Percentiles rank a stretch among this genome's conserved stretches.
Evolutionary conservation across 2,113 vertebrate species (phyloP).

Genomic region (Microcebus ravelobensis): DNA sequence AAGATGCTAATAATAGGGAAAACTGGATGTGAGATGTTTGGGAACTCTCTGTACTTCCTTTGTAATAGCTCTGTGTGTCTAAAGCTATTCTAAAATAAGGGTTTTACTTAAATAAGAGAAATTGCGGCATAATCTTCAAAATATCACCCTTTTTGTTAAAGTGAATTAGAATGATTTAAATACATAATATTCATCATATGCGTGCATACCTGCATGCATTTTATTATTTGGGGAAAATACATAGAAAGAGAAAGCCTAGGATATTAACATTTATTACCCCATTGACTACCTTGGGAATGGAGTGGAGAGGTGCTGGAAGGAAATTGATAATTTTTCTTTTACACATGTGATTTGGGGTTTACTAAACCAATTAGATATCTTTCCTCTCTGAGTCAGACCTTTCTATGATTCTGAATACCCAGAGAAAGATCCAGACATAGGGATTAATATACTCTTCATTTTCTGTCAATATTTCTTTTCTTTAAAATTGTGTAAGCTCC

Average conservation of each 20-base stretch:
- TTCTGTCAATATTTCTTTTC: not conserved
- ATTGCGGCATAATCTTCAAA: not conserved
- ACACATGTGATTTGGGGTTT: not conserved
- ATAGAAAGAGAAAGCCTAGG: not conserved
- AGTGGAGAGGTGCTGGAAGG: not conserved
- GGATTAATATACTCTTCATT: not conserved
- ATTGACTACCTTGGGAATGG: not conserved
- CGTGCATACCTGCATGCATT: not conserved
- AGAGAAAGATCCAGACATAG: not conserved
- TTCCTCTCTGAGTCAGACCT: not conserved
- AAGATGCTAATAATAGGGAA: not conserved
- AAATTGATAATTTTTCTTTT: not conserved
- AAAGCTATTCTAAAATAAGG: not conserved
- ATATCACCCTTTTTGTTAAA: not conserved
- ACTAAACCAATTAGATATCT: not conserved
- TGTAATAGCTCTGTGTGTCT: not conserved
- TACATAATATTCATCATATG: not conserved
- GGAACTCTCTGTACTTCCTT: not conserved
- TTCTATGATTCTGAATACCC: not conserved
- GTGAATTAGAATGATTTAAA: not conserved
- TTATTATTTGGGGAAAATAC: not conserved
- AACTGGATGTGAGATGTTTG: not conserved
- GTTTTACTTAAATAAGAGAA: not conserved
- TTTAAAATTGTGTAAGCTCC: not conserved
- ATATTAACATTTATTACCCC: not conserved